Conservation (phyloP, 2,797 vertebrate genomes). For the Manis crassicaudata region DNA sequence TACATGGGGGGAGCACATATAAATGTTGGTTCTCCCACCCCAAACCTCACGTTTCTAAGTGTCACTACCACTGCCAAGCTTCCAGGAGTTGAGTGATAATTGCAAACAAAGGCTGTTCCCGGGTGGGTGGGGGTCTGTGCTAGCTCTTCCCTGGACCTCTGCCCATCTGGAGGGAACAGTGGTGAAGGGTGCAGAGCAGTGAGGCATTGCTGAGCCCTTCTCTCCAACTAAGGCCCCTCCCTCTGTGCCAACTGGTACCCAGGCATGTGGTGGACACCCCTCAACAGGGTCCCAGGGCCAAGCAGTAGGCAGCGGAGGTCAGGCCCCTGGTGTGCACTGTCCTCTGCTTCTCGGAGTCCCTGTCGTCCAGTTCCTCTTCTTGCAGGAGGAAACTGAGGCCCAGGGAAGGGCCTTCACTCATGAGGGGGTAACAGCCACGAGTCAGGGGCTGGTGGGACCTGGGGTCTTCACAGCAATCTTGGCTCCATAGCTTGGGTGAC, state of each 20-base stretch:
- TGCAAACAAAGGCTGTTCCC: background rate
- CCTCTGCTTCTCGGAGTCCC: background rate
- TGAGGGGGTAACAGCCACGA: too few species aligned
- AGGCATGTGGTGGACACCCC: fast-evolving
- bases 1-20: fast-evolving
- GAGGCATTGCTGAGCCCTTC: background rate
- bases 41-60: background rate
- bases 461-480: too few species aligned
- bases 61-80: fast-evolving
- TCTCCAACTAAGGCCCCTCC: fast-evolving
- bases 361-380: background rate
- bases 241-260: background rate
- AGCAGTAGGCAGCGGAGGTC: fast-evolving
- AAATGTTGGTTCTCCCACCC: background rate
- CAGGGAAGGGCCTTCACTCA: background rate
- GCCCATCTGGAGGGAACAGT: background rate
- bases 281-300: background rate
- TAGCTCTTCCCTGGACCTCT: too few species aligned
- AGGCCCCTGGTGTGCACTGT: background rate
- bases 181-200: background rate
- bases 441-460: too few species aligned
- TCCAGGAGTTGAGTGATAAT: fast-evolving
- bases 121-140: background rate
- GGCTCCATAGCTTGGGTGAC: background rate
- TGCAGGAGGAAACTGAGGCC: background rate